Percentiles rank a stretch among this genome's conserved stretches.
Conservation (phyloP, 2,888 invertebrate species). For the Ecliptopera silaceata region DNA sequence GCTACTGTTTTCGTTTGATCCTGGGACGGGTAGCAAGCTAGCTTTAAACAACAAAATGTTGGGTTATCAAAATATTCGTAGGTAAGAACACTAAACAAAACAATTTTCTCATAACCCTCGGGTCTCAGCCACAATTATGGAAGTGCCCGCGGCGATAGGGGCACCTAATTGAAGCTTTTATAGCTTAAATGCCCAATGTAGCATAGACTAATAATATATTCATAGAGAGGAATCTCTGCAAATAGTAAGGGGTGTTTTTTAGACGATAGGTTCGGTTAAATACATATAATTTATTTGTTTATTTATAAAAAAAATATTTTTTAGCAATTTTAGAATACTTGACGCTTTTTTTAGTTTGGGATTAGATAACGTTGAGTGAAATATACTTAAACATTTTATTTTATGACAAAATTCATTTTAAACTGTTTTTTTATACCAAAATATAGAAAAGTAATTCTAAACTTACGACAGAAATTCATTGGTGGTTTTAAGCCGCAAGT, state of each 20-base stretch:
- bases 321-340: no score
- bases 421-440: no score
- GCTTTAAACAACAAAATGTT: not conserved
- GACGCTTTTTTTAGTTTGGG: no score
- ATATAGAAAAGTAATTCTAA: no score
- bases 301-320: no score
- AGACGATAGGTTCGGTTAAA: no score
- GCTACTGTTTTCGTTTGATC: not conserved
- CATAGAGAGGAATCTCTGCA: conserved; percentile 44
- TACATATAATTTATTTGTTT: no score
- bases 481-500: no score
- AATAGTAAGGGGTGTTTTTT: conserved; percentile 40
- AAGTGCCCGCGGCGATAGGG: conserved; percentile 29
- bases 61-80: conserved; percentile 18
- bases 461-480: no score
- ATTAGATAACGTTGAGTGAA: no score
- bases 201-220: conserved; percentile 48
- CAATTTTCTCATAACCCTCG: conserved; percentile 23
- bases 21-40: not conserved
- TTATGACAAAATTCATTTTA: no score
- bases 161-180: conserved; percentile 41
- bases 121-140: conserved; percentile 34
- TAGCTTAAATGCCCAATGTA: conserved; percentile 44
- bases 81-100: conserved; percentile 24
- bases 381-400: no score